Evolutionary conservation across 2,888 invertebrate species (phyloP).

Genomic region (Exocentrus adspersus): DNA sequence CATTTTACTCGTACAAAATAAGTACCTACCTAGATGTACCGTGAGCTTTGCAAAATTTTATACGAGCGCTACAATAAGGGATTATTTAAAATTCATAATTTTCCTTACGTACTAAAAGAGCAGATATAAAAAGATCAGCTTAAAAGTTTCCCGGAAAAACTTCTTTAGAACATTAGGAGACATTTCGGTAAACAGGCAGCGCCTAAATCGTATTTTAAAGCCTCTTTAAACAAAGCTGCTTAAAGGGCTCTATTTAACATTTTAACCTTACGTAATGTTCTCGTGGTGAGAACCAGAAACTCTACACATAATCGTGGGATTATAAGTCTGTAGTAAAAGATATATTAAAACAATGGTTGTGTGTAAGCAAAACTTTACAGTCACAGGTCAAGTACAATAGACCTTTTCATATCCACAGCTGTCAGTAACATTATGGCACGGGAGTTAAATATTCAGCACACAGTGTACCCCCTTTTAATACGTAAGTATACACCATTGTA

Average conservation of each 20-base stretch:
- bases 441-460: too few species aligned
- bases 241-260: constrained; percentile 19
- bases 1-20: too few species aligned
- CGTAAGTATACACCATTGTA: too few species aligned
- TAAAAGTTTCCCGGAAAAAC: background rate
- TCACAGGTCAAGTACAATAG: constrained; percentile 24
- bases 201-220: background rate
- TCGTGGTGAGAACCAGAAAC: constrained; percentile 17
- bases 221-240: constrained; percentile 13
- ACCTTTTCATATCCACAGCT: too few species aligned
- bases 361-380: constrained; percentile 23
- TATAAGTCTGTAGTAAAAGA: constrained; percentile 22
- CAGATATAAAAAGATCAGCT: background rate
- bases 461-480: too few species aligned
- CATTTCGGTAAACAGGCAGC: constrained; percentile 1
- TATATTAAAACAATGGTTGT: constrained; percentile 23
- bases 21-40: too few species aligned
- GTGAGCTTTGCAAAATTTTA: too few species aligned
- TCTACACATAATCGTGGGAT: constrained; percentile 23
- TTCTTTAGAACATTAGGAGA: background rate
- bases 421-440: too few species aligned
- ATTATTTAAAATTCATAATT: background rate
- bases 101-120: background rate
- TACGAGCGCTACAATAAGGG: too few species aligned
- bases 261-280: constrained; percentile 27